Evolutionary conservation across 2,888 invertebrate genomes (phyloP).

Genomic region (Aquatica leii): DNA sequence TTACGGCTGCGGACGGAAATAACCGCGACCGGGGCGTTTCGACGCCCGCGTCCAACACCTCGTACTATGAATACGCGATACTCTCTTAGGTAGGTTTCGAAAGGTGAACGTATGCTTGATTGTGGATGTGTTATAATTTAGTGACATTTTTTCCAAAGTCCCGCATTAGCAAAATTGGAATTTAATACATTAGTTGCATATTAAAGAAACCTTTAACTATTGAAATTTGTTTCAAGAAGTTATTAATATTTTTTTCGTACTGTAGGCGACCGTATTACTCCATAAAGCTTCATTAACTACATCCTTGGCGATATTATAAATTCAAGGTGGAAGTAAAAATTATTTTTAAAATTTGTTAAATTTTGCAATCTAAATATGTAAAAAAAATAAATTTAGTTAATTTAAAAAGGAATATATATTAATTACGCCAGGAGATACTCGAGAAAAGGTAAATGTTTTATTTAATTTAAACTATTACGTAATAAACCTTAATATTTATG

Average conservation of each 20-base stretch:
- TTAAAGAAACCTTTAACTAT: no score
- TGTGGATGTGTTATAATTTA: slow-evolving; percentile 27
- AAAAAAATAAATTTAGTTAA: no score
- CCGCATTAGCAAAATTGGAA: neutral
- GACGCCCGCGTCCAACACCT: slow-evolving; percentile 51
- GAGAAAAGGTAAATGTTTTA: no score
- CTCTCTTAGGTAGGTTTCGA: slow-evolving; percentile 36
- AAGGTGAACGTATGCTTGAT: slow-evolving; percentile 31
- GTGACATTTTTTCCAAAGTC: slow-evolving; percentile 12
- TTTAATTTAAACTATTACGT: no score
- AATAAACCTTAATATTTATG: no score
- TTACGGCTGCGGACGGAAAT: slow-evolving; percentile 57
- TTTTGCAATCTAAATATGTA: no score
- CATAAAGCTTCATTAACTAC: neutral
- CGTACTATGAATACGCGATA: slow-evolving; percentile 40
- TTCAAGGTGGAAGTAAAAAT: neutral
- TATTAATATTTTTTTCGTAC: no score
- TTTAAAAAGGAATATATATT: no score
- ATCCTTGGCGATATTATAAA: neutral
- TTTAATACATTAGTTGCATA: no score
- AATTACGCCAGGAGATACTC: no score
- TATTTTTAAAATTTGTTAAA: neutral
- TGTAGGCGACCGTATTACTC: neutral
- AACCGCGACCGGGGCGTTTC: slow-evolving; percentile 54
- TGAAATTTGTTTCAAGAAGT: no score